phyloP scores from a whole-genome alignment of 2,888 invertebrate species.

The Caenorhabditis drosophilae region DNA sequence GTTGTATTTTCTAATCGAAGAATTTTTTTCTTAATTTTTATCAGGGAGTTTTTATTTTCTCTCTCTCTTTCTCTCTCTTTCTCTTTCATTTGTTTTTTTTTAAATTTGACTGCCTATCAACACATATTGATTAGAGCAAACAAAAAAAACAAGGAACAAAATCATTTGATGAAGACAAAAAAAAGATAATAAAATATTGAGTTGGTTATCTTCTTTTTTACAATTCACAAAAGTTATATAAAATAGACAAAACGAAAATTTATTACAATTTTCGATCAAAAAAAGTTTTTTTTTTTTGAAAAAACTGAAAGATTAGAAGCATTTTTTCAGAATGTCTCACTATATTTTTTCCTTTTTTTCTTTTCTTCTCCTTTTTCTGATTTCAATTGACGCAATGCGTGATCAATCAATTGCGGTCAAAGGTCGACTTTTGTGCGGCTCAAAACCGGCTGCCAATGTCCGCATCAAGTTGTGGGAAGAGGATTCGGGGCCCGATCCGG shows the following conservation, averaged over 20 bases:
- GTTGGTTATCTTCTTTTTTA: conserved; percentile 2
- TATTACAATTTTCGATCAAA: not conserved
- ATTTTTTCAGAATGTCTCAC: not conserved
- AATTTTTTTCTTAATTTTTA: too few species aligned
- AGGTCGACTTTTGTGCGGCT: conserved; percentile 54
- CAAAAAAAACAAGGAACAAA: too few species aligned
- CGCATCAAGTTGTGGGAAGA: conserved; percentile 61
- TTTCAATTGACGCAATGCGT: conserved; percentile 23
- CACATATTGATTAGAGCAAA: not conserved
- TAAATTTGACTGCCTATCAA: too few species aligned
- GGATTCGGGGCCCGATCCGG: conserved; percentile 55
- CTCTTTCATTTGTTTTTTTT: too few species aligned
- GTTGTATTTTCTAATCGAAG: too few species aligned
- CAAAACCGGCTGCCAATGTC: conserved; percentile 49
- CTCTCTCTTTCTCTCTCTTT: conserved; percentile 1
- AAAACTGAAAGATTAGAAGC: not conserved
- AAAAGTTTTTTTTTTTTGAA: not conserved
- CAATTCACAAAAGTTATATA: not conserved
- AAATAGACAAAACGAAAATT: not conserved
- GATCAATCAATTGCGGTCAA: conserved; percentile 47
- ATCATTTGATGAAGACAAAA: too few species aligned
- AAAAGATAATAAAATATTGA: not conserved
- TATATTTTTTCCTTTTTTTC: not conserved
- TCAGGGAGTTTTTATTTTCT: not conserved
- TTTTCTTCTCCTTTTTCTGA: not conserved